Evolutionary conservation across 2,113 vertebrate species (phyloP).

Genomic region (Drymodes brunneopygia): DNA sequence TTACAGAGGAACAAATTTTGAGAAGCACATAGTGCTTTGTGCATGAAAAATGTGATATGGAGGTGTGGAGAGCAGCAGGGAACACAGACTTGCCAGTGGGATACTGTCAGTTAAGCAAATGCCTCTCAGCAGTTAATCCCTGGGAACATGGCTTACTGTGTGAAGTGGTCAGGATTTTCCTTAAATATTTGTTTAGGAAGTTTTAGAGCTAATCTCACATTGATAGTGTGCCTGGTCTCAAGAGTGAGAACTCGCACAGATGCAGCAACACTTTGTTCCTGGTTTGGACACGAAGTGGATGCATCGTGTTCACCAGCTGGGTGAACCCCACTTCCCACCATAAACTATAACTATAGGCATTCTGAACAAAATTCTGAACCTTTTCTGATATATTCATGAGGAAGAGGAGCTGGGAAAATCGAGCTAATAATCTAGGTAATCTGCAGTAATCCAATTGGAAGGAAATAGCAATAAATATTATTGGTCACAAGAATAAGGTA

Average conservation of each 20-base stretch:
- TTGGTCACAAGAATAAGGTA: background rate
- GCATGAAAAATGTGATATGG: background rate
- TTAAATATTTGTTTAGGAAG: background rate
- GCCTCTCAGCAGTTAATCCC: background rate
- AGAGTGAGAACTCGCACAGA: background rate
- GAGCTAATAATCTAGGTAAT: background rate
- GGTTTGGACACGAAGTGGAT: background rate
- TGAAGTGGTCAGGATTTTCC: background rate
- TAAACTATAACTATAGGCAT: background rate
- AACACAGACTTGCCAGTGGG: background rate
- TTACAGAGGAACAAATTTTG: background rate
- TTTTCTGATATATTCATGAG: background rate
- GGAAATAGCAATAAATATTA: background rate
- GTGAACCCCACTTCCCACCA: background rate
- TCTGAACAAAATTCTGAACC: background rate
- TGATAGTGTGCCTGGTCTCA: background rate
- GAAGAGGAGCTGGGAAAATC: background rate
- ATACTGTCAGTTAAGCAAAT: background rate
- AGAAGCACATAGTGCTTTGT: background rate
- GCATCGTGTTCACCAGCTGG: background rate
- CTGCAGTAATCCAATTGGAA: background rate
- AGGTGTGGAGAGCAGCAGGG: background rate
- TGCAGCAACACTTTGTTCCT: background rate
- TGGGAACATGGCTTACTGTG: background rate
- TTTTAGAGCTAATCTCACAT: background rate